Evolutionary conservation across 64 coral and sea anemone species (phyloP), one percentile per base, ranked within the genome.

Genomic region (Astreopora myriophthalma): DNA sequence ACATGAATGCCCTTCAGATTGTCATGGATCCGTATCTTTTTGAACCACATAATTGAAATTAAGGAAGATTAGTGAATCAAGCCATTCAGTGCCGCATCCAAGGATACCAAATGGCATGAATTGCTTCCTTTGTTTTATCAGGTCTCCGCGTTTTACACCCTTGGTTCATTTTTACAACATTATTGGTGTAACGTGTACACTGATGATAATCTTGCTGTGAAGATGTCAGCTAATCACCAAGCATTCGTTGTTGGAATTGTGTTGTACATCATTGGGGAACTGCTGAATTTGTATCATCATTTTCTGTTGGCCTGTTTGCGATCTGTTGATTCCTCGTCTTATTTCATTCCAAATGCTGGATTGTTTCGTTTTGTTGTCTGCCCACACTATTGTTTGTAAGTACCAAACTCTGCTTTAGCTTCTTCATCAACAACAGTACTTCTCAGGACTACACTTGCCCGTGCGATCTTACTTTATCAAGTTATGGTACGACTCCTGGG

Each of bases 121-220:
- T 79, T 24, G 9, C 81, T 48, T 80, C 9, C 51, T 30, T 10
- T 80, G 23, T 85, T 36, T 48, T 60, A 31, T 34, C 35, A 93
- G 91, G 74, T 96, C n/a, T 30, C 89, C 9, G 13, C 30, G 12
- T 96, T 96, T 39, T 96, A 93, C 66, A 32, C 71, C 4, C 91
- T 96, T 96, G 91, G 91, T 40, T 46, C 95, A 27, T 71, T 84
- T 23, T 48, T 93, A 36, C 95, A 93, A 63, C 95, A 96, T 57
- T 96, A 96, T 73, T 96, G 95, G 95, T 96, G 95, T 60, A 96
- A 96, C 73, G 58, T 96, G 2, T 90, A 90, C 16, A 96, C 95
- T 3, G 75, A 87, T 72, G 22, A 42, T 6, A 11, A 52, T 75
- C 32, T 86, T 28, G 95, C 79, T 66, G 36, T 60, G 44, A 16